Percentiles rank a stretch among this genome's conserved stretches.
Evolutionary conservation across 2,888 invertebrate genomes (phyloP).

Genomic region (Campoplex nolae): DNA sequence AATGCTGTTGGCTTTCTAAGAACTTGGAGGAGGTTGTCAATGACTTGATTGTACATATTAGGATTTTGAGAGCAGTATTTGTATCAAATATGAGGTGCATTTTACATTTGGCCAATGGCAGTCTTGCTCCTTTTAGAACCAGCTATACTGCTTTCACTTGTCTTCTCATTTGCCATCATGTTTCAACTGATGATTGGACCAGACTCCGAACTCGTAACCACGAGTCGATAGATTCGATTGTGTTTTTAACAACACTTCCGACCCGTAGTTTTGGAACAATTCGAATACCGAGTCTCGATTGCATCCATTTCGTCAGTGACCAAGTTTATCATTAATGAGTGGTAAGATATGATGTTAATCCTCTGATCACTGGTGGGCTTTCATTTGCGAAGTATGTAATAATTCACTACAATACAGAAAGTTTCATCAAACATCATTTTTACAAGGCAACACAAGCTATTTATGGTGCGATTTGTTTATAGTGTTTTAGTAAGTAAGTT

Average conservation of each 20-base stretch:
- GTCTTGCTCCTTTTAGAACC: slow-evolving; percentile 8
- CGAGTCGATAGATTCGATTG: not conserved
- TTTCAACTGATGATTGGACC: slow-evolving; percentile 18
- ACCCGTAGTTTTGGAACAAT: not conserved
- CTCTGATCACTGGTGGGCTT: not conserved
- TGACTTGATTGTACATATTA: not conserved
- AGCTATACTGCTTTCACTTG: slow-evolving; percentile 18
- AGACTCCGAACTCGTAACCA: not conserved
- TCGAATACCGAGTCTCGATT: not conserved
- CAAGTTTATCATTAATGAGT: not conserved
- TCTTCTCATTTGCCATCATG: not conserved
- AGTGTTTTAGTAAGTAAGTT: not conserved
- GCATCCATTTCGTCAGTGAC: not conserved
- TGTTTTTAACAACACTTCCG: not conserved
- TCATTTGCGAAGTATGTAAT: not conserved
- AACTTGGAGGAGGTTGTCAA: not conserved
- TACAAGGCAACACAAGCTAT: not conserved
- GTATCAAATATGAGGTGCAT: slow-evolving; percentile 7
- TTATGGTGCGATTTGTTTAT: not conserved
- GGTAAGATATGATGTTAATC: not conserved
- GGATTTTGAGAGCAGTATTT: not conserved
- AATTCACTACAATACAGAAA: not conserved
- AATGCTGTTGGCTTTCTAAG: not conserved
- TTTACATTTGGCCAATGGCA: not conserved
- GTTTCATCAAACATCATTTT: not conserved